phyloP scores from a whole-genome alignment of 1,140 invertebrate species.

The Euwallacea fornicatus region DNA sequence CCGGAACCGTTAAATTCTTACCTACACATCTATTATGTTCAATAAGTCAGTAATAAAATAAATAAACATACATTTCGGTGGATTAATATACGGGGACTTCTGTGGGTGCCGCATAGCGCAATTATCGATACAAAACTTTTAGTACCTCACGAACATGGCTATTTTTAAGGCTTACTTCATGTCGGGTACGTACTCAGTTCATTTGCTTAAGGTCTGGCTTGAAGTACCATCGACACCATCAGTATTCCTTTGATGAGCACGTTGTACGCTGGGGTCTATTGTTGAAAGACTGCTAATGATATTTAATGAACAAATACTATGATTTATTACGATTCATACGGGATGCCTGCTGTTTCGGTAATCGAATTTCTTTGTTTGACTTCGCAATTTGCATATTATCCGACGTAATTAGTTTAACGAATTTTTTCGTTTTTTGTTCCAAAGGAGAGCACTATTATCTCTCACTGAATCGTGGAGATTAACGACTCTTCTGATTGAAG shows the following conservation, averaged over 20 bases:
- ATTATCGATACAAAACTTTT: conserved; percentile 18
- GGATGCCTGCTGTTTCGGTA: conserved; percentile 1
- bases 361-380: conserved; percentile 2
- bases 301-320: conserved; percentile 11
- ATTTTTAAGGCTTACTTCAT: conserved; percentile 34
- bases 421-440: too few species aligned
- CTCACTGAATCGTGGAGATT: too few species aligned
- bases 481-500: too few species aligned
- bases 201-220: conserved; percentile 1
- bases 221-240: conserved; percentile 9
- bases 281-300: conserved; percentile 14
- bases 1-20: conserved; percentile 32
- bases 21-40: conserved; percentile 29
- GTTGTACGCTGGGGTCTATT: conserved; percentile 11
- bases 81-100: conserved; percentile 22
- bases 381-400: not conserved
- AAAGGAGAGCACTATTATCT: too few species aligned
- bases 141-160: conserved; percentile 30
- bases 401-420: not conserved
- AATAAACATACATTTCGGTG: conserved; percentile 22
- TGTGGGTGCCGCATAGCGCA: conserved; percentile 22
- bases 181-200: not conserved
- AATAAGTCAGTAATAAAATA: conserved; percentile 31
- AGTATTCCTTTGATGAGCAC: conserved; percentile 17
- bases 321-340: not conserved